phyloP scores from a whole-genome alignment of 2,113 vertebrate species.

The Hirundichthys speculiger region DNA sequence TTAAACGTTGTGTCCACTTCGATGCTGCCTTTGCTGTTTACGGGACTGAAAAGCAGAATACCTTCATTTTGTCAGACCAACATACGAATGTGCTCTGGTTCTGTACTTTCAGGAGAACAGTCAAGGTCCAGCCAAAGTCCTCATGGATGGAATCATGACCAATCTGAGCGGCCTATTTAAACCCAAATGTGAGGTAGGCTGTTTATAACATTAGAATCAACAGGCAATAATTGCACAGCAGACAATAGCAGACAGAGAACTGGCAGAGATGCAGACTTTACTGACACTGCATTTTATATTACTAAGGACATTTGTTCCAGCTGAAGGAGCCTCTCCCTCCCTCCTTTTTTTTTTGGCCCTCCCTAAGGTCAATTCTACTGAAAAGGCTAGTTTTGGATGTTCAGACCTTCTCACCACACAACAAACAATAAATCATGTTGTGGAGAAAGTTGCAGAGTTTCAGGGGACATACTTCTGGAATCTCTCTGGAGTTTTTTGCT shows the following conservation, averaged over 20 bases:
- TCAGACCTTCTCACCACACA: slow-evolving; percentile 1
- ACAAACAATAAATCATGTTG: slow-evolving; percentile 50
- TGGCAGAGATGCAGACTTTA: neutral
- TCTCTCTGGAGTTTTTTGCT: neutral
- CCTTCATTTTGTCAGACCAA: neutral
- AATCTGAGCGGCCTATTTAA: slow-evolving; percentile 89
- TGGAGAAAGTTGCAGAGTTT: slow-evolving; percentile 18
- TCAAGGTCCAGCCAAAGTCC: slow-evolving; percentile 67
- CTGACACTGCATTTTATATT: neutral
- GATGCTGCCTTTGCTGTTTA: no score
- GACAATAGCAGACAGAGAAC: neutral
- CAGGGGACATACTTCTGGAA: slow-evolving; percentile 11
- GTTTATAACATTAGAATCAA: neutral
- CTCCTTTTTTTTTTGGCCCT: neutral
- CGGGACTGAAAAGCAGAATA: no score
- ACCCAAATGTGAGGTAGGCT: slow-evolving; percentile 83
- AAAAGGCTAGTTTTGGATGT: slow-evolving; percentile 3
- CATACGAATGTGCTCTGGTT: no score
- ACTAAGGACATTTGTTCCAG: slow-evolving; percentile 13
- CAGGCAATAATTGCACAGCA: no score
- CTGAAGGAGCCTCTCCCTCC: slow-evolving; percentile 14
- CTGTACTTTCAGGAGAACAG: slow-evolving; percentile 74
- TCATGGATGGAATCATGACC: slow-evolving; percentile 84
- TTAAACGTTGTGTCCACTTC: neutral
- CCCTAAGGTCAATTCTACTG: neutral